Base-by-base conservation (phyloP, 2,888 invertebrate species). In the Drosophila gaucha region DNA sequence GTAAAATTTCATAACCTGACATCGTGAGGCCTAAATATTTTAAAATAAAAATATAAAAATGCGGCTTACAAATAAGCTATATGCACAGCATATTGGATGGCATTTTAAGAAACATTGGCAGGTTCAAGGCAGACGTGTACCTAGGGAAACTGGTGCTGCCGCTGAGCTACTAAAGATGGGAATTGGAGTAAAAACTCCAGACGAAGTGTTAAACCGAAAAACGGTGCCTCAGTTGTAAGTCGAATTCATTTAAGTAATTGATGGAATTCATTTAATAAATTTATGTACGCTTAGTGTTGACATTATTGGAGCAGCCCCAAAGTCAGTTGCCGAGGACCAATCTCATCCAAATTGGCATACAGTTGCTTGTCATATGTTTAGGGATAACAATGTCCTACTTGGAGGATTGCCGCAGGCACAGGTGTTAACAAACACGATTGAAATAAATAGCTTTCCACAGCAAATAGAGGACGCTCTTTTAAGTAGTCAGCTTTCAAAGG, bases 351-450 rank as follows among this genome's bases (percentile, higher is more conserved):
- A 95, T 55, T 96, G 94, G 93, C 94, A 95, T 78, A 91, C 93
- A 16, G 92, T 91, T 66, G 92, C 93, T 5, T 94, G 95, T 78
- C 93, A 94, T 65, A 92, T 93, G 1, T 94, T 94, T 63, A 92
- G 92, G 56, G 94, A 95, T 75, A 91, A 92, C 31, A 94, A 94
- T 91, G 94, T 95, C 8, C 91, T 96, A 3, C 86, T 96, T 22
- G 94, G 95, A 91, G 97, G 97, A 10, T 85, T 95, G 51, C 90
- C 93, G 1, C 97, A 98, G 92, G 96, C 96, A 0, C 95, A 96
- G 92, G 92, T 95, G n/a, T 91, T 98, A 6, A 96, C 96, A 3
- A 97, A 97, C 89, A 94, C 96, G 1, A 91, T 96, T 4, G 92
- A 94, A 62, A 92, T 94, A 71, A 91, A 94, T 38, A 93, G 92